Conservation (phyloP, 1,140 invertebrate species). For the Antheraea mylitta region DNA sequence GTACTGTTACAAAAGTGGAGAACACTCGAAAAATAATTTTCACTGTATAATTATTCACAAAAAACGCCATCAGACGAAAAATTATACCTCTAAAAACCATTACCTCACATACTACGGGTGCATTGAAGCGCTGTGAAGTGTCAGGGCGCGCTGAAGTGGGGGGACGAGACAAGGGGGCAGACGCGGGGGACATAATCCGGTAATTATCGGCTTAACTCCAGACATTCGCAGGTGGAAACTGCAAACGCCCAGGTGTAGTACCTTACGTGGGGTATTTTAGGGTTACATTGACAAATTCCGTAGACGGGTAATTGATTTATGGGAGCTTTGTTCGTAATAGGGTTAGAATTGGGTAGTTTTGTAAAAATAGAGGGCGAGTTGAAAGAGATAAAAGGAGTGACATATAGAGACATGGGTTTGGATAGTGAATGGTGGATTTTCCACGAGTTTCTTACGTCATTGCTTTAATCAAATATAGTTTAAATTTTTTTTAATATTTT, state of each 20-base stretch:
- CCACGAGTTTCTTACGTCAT: background rate
- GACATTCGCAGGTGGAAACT: slow-evolving; percentile 65
- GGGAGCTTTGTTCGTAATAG: slow-evolving; percentile 36
- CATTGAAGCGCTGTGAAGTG: slow-evolving; percentile 61
- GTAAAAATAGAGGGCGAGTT: slow-evolving; percentile 28
- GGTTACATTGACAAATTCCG: slow-evolving; percentile 50
- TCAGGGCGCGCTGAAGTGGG: slow-evolving; percentile 38
- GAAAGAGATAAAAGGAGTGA: background rate
- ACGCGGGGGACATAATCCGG: slow-evolving; percentile 57
- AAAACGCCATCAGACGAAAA: slow-evolving; percentile 68
- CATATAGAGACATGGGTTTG: background rate
- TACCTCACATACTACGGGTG: slow-evolving; percentile 64
- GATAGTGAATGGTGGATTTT: background rate
- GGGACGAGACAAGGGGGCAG: slow-evolving; percentile 42
- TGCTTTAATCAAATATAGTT: background rate
- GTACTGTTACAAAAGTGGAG: slow-evolving; percentile 7
- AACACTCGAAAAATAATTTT: slow-evolving; percentile 51
- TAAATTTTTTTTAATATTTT: too few relatives aligned
- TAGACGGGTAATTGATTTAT: slow-evolving; percentile 59
- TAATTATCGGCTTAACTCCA: slow-evolving; percentile 73
- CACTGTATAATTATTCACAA: slow-evolving; percentile 60
- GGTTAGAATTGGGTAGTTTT: slow-evolving; percentile 30
- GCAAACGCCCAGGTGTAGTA: slow-evolving; percentile 43
- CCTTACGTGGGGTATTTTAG: slow-evolving; percentile 46
- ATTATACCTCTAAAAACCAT: slow-evolving; percentile 70